A percentile compares a stretch with the other conserved stretches of the same genome.
Conservation (phyloP, 2,113 vertebrate genomes). For the Chauna torquata region DNA sequence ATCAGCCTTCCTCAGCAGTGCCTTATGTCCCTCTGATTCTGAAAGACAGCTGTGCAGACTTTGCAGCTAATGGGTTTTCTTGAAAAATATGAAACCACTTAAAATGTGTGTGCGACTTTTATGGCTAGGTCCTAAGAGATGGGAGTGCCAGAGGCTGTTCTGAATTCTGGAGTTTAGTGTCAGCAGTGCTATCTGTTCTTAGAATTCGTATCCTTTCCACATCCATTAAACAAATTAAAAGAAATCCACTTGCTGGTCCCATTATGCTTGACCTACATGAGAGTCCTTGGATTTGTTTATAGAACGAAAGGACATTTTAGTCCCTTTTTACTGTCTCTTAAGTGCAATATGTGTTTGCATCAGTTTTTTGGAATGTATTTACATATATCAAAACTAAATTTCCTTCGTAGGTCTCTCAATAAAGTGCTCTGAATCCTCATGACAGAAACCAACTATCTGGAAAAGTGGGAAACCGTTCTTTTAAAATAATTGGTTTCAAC, state of each 20-base stretch:
- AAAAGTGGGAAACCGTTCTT: neutral
- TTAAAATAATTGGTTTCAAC: neutral
- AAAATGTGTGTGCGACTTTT: neutral
- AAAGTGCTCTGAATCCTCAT: neutral
- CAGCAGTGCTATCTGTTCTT: neutral
- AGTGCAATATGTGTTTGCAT: neutral
- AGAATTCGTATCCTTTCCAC: neutral
- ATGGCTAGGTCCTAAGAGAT: constrained; percentile 37
- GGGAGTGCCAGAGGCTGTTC: neutral
- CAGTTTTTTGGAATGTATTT: neutral
- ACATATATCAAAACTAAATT: neutral
- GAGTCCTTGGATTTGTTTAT: neutral
- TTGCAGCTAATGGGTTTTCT: neutral
- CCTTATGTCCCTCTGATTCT: neutral
- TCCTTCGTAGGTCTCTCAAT: neutral
- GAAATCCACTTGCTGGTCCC: neutral
- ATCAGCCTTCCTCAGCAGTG: neutral
- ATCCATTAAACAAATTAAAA: neutral
- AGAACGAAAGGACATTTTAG: neutral
- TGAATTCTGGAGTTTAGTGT: neutral
- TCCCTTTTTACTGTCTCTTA: neutral
- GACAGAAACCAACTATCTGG: neutral
- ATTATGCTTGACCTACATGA: neutral
- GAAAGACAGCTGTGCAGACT: neutral
- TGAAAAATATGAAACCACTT: neutral